Conservation (phyloP, 2,888 invertebrate species). For the Drosophila setosimentum region DNA sequence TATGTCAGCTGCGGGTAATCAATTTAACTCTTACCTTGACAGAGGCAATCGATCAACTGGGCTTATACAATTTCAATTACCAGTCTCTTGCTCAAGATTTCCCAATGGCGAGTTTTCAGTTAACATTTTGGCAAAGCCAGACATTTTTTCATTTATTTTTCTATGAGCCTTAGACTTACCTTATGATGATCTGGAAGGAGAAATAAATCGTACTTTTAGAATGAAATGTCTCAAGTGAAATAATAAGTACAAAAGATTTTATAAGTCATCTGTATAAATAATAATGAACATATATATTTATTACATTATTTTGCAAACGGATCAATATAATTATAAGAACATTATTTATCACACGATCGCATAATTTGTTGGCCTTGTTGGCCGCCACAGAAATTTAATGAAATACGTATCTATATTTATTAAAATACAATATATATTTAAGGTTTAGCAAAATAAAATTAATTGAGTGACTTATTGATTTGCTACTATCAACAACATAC, state of each 20-base stretch:
- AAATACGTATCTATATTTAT: not conserved
- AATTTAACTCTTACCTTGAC: constrained; percentile 16
- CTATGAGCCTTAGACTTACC: not conserved
- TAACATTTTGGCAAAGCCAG: not conserved
- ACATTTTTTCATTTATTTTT: not conserved
- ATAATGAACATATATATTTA: not conserved
- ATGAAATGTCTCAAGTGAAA: not conserved
- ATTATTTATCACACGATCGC: not conserved
- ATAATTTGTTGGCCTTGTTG: not conserved
- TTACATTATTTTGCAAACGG: not conserved
- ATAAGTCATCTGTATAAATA: not conserved
- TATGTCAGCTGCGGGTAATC: constrained; percentile 14
- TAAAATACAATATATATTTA: not conserved
- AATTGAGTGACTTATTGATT: not conserved
- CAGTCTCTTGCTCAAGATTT: not conserved
- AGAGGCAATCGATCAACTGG: constrained; percentile 20
- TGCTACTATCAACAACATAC: no score
- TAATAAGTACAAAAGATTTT: not conserved
- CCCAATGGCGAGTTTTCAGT: not conserved
- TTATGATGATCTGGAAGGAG: not conserved
- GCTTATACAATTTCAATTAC: constrained; percentile 5
- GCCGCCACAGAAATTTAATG: not conserved
- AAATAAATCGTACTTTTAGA: not conserved
- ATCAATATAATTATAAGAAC: no score
- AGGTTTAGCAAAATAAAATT: not conserved